Evolutionary conservation across 2,797 vertebrate genomes (phyloP), one percentile per base, ranked within the genome.

Genomic region (Podargus strigoides): DNA sequence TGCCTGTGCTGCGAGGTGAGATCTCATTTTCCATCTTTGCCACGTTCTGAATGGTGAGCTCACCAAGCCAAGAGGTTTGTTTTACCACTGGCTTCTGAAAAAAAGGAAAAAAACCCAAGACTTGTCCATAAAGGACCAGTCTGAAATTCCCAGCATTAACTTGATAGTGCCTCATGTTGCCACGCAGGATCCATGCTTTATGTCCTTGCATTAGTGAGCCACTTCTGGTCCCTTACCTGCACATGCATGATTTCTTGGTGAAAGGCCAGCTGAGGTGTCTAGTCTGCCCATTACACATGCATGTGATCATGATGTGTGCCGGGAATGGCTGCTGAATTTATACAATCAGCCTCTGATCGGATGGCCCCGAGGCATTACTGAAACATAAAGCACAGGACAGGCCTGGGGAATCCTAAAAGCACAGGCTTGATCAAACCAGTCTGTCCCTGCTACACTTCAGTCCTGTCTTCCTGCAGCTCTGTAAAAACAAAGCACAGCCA

Each of bases 401-500:
- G 76, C 69, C 76, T 84, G 23, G 77, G 76, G 83, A 80, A 72
- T 60, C 80, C 91, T 44, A 4, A 88, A 50, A 87, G 79, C 72
- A 39, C 42, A 39, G 55, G n/a, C 85, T 66, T 8, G 30, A 91
- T 96, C 95, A 95, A 96, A 82, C 95, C 82, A 26, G n/a, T 52
- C 96, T 81, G 66, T 70, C 53, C 63, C 46, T 11, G 42, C 16
- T 37, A 32, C 58, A 7, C 78, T 78, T 85, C 89, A 96, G 37
- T 68, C 77, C 91, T 52, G 50, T 67, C 95, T 92, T 95, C 91
- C 92, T 80, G 88, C 78, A 82, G 53, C 72, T 85, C 95, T 89
- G 90, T 96, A 94, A 90, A 84, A 94, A 73, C 77, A 47, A 84
- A 86, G 77, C 41, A 66, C 64, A 70, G 90, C 87, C 95, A 89